A percentile compares a stretch with the other conserved stretches of the same genome.
These are phyloP conservation scores for Heteromurus nitidus DNA, from an alignment of 2,888 invertebrate genomes.

Conservation along the genomic window DNA sequence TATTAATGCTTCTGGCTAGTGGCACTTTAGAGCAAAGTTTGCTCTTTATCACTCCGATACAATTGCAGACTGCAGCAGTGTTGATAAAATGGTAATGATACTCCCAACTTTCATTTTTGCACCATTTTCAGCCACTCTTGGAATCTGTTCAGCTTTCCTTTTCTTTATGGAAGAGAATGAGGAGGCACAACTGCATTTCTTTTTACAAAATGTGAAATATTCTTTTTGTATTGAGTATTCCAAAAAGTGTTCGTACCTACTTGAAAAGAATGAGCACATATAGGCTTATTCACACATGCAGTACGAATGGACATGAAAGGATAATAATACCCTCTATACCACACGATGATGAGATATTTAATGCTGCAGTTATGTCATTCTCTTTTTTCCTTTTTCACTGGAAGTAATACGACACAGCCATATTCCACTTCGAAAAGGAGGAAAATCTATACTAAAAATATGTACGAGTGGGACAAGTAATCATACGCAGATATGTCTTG, in stretches of 20 bases:
- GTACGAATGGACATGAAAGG: not conserved
- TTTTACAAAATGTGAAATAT: not conserved
- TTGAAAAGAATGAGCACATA: too few relatives aligned
- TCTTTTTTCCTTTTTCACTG: constrained; percentile 8
- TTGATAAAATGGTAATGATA: constrained; percentile 27
- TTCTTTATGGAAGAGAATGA: not conserved
- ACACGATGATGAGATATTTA: constrained; percentile 43
- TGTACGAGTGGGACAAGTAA: constrained; percentile 12
- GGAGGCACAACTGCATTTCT: constrained; percentile 6
- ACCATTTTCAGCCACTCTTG: constrained; percentile 6
- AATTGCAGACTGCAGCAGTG: constrained; percentile 21
- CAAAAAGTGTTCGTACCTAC: not conserved
- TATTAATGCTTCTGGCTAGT: too few relatives aligned
- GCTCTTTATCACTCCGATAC: constrained; percentile 8
- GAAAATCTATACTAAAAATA: not conserved
- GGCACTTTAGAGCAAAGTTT: not conserved
- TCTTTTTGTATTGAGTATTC: constrained; percentile 14
- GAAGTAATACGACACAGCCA: not conserved
- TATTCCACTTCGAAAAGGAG: not conserved
- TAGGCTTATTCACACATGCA: too few relatives aligned
- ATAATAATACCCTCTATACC: constrained; percentile 22
- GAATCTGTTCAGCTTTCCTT: constrained; percentile 12
- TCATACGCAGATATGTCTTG: constrained; percentile 1
- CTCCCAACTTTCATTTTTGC: constrained; percentile 20
- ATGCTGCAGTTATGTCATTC: constrained; percentile 13